Evolutionary conservation across 1,140 invertebrate species (phyloP).

Genomic region (Drosophila yakuba): DNA sequence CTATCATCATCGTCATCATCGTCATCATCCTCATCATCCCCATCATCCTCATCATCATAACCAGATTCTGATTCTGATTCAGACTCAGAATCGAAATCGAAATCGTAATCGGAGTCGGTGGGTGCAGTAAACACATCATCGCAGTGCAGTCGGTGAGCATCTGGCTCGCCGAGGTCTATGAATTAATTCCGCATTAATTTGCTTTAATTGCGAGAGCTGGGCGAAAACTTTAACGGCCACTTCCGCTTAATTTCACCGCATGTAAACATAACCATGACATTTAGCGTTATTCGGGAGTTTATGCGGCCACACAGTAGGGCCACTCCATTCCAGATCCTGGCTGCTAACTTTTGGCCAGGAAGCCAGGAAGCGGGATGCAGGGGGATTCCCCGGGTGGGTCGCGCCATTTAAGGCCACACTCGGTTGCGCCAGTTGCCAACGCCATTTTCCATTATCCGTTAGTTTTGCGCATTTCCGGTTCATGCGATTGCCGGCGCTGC

Average conservation of each 20-base stretch:
- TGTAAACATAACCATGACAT: slow-evolving; percentile 82
- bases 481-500: slow-evolving; percentile 57
- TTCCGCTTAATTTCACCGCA: slow-evolving; percentile 75
- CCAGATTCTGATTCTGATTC: neutral
- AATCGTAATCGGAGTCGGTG: neutral
- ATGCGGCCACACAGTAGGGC: slow-evolving; percentile 35
- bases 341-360: slow-evolving; percentile 3
- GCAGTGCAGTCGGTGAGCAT: neutral
- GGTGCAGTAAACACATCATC: slow-evolving; percentile 38
- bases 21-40: slow-evolving; percentile 3
- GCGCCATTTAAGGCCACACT: slow-evolving; percentile 64
- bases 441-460: slow-evolving; percentile 80
- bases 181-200: slow-evolving; percentile 74
- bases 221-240: slow-evolving; percentile 64
- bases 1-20: slow-evolving; percentile 2
- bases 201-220: slow-evolving; percentile 63
- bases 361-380: neutral
- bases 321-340: neutral
- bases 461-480: slow-evolving; percentile 80
- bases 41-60: slow-evolving; percentile 2
- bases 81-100: neutral
- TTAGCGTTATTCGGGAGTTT: slow-evolving; percentile 71
- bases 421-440: slow-evolving; percentile 60
- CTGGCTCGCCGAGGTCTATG: slow-evolving; percentile 21
- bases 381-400: slow-evolving; percentile 29